phyloP scores from a whole-genome alignment of 2,888 invertebrate genomes.

The Cheilosia impressa region DNA sequence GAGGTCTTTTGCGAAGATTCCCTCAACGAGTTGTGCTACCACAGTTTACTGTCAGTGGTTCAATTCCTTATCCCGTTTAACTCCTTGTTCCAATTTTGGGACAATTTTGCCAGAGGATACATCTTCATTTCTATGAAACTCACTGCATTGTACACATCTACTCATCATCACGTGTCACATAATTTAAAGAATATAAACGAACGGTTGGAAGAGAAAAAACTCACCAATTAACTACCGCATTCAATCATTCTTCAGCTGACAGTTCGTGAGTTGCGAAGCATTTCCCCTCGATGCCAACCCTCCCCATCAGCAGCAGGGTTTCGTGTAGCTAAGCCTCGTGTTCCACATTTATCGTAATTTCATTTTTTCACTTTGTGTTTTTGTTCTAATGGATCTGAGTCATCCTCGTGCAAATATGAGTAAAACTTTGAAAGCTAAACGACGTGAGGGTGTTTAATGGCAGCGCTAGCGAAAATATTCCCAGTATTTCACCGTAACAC shows the following conservation, averaged over 20 bases:
- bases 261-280: constrained; percentile 27
- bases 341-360: constrained; percentile 26
- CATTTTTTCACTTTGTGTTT: neutral
- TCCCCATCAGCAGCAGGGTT: neutral
- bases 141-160: no score
- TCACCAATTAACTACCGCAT: constrained; percentile 20
- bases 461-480: constrained; percentile 12
- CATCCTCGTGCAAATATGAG: constrained; percentile 37
- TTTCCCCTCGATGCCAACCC: constrained; percentile 1
- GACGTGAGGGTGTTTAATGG: constrained; percentile 40
- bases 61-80: no score
- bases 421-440: constrained; percentile 34
- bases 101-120: no score
- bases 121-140: no score
- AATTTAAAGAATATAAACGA: neutral
- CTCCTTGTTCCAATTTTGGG: no score
- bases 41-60: no score
- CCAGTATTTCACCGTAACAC: constrained; percentile 15
- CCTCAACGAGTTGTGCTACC: no score
- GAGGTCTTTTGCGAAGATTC: no score
- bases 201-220: neutral
- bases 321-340: constrained; percentile 20
- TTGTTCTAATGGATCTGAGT: constrained; percentile 42
- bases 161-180: neutral
- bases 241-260: constrained; percentile 42